These are phyloP conservation scores for Corydoras maculifer DNA, from an alignment of 2,113 vertebrate genomes.

Conservation along the genomic window DNA sequence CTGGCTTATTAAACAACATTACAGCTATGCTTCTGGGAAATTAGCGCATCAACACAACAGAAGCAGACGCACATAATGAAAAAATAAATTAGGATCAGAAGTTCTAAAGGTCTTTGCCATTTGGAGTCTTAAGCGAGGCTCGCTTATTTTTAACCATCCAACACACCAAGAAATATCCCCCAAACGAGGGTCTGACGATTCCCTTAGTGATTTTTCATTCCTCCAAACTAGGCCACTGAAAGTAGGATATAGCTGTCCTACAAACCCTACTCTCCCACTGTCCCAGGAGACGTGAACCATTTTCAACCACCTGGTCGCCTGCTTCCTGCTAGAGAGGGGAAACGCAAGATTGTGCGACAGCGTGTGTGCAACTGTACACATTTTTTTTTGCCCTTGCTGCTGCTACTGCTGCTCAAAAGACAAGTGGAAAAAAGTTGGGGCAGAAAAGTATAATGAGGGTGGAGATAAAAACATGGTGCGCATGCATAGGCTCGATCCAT, in stretches of 20 bases:
- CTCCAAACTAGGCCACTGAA: slow-evolving; percentile 70
- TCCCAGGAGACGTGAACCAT: slow-evolving; percentile 68
- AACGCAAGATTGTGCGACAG: neutral
- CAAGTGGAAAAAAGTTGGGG: neutral
- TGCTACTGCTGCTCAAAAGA: slow-evolving; percentile 16
- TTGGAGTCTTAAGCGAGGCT: slow-evolving; percentile 38
- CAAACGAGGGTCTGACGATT: slow-evolving; percentile 51
- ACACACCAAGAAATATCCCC: slow-evolving; percentile 34
- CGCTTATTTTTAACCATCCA: slow-evolving; percentile 54
- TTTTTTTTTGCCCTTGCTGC: neutral
- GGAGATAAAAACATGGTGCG: no score
- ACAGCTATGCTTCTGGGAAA: neutral
- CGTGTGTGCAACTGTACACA: no score
- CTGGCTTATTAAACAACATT: no score
- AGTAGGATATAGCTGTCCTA: slow-evolving; percentile 75
- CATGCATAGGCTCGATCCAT: no score
- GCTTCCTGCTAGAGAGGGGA: slow-evolving; percentile 28
- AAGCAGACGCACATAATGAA: slow-evolving; percentile 2
- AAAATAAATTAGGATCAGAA: slow-evolving; percentile 32
- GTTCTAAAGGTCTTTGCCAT: slow-evolving; percentile 33
- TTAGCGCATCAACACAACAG: neutral
- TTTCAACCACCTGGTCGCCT: slow-evolving; percentile 65
- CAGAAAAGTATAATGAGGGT: neutral
- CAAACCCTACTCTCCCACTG: slow-evolving; percentile 55
- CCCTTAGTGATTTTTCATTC: slow-evolving; percentile 67